Conservation (phyloP, 2,888 invertebrate genomes). For the Cheiracanthium punctorium region DNA sequence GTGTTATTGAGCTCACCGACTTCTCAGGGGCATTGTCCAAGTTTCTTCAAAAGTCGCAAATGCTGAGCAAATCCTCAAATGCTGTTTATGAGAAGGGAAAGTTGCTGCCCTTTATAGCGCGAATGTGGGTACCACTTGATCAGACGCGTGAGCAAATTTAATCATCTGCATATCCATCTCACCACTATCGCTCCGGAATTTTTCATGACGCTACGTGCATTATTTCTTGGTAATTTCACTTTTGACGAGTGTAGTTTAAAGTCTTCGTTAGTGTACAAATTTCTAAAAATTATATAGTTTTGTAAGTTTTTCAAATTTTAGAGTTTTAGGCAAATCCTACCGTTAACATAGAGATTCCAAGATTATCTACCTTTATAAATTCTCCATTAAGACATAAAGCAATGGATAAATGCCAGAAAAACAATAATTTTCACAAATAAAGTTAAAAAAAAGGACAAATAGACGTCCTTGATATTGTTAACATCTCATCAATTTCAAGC, state of each 20-base stretch:
- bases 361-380: too few species aligned
- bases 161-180: conserved; percentile 15
- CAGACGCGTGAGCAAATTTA: background rate
- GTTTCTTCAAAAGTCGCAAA: background rate
- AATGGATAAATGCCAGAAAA: too few species aligned
- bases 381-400: too few species aligned
- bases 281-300: too few species aligned
- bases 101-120: conserved; percentile 3
- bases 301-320: too few species aligned
- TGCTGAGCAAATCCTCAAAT: background rate
- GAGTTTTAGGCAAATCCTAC: too few species aligned
- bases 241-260: background rate
- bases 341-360: too few species aligned
- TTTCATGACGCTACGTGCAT: background rate
- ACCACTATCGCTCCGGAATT: background rate
- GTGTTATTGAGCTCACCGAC: background rate
- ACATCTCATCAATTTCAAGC: too few species aligned
- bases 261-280: too few species aligned
- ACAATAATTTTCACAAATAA: too few species aligned
- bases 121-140: background rate
- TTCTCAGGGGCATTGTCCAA: background rate
- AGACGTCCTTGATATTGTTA: too few species aligned
- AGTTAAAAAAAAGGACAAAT: too few species aligned
- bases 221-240: conserved; percentile 3
- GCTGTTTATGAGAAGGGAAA: background rate